A percentile compares a stretch with the other conserved stretches of the same genome.
These are phyloP conservation scores for Bombus haemorrhoidalis DNA, from an alignment of 1,140 invertebrate genomes.

Conservation along the genomic window DNA sequence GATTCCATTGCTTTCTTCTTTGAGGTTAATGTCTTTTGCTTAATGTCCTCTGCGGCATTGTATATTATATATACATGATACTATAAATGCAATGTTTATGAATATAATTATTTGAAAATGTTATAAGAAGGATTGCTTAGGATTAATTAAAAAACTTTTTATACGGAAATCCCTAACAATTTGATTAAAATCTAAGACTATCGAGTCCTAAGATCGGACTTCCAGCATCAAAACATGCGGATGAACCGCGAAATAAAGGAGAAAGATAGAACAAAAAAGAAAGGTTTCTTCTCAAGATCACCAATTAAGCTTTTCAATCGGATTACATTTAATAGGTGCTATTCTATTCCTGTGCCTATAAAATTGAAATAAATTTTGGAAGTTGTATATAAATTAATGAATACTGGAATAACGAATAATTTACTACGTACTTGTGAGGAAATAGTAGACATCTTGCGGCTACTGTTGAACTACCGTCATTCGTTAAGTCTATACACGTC, in stretches of 20 bases:
- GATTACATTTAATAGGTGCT: neutral
- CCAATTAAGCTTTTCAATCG: neutral
- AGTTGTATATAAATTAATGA: neutral
- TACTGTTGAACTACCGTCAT: neutral
- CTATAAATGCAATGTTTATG: no score
- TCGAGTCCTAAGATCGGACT: neutral
- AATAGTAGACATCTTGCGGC: neutral
- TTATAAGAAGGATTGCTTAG: no score
- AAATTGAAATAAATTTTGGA: neutral
- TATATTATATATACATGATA: no score
- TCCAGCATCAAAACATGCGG: neutral
- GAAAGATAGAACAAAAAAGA: neutral
- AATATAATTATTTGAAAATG: neutral
- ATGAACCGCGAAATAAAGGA: neutral
- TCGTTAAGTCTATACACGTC: neutral
- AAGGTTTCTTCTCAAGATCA: neutral
- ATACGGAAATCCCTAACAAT: neutral
- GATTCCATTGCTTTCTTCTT: no score
- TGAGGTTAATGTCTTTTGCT: no score
- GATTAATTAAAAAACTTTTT: neutral
- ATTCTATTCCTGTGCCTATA: neutral
- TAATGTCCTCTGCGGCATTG: no score
- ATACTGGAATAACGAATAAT: neutral
- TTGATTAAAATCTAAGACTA: neutral
- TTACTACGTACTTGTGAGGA: neutral